Conservation (phyloP, 2,113 vertebrate species). For the Mormoops blainvillei region DNA sequence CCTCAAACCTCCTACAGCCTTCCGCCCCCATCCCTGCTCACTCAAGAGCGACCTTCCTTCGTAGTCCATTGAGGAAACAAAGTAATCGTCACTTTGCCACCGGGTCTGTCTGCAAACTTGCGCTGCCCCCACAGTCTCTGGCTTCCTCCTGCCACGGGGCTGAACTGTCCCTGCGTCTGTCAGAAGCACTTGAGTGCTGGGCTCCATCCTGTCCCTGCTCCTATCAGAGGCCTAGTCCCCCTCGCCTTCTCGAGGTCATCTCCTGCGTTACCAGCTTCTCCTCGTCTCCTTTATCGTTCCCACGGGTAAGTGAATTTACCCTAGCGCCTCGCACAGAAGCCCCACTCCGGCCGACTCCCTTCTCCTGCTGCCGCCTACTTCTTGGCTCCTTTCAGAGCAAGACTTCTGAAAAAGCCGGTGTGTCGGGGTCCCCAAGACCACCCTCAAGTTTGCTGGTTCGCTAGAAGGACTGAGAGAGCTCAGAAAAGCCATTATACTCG, state of each 20-base stretch:
- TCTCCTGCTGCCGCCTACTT: too few relatives aligned
- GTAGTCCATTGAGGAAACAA: background rate
- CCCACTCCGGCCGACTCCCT: too few relatives aligned
- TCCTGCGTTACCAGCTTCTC: background rate
- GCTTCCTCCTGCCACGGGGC: background rate
- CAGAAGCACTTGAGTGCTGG: background rate
- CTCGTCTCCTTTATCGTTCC: background rate
- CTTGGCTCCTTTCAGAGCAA: background rate
- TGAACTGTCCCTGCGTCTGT: background rate
- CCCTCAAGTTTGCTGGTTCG: background rate
- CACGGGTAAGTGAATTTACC: rapidly evolving
- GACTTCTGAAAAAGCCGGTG: background rate
- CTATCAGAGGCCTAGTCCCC: background rate
- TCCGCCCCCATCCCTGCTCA: background rate
- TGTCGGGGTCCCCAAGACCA: background rate
- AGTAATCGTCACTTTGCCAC: background rate
- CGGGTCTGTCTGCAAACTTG: background rate
- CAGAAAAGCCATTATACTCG: background rate
- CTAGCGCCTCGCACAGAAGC: background rate
- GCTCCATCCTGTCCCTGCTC: background rate
- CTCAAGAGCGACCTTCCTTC: background rate
- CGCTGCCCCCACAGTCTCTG: background rate
- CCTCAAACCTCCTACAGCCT: background rate
- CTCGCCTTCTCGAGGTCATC: background rate
- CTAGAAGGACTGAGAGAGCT: background rate